Conservation (phyloP, 2,113 vertebrate species). For the Strix uralensis region DNA sequence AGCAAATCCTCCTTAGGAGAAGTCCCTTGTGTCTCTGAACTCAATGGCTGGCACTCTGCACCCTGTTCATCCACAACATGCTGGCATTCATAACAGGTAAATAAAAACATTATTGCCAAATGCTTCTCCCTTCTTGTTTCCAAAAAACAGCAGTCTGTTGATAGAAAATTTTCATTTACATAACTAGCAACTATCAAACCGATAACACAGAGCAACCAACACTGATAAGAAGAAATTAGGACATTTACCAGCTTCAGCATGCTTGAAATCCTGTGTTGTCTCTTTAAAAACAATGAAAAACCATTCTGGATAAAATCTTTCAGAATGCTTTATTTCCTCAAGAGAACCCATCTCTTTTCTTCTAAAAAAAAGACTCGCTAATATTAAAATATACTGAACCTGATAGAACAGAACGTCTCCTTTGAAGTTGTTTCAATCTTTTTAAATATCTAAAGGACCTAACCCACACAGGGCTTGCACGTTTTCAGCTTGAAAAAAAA, state of each 20-base stretch:
- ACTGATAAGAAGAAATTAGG: constrained; percentile 2
- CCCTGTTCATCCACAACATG: background rate
- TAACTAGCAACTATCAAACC: constrained; percentile 18
- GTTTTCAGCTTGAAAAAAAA: constrained; percentile 38
- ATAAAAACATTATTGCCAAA: constrained; percentile 14
- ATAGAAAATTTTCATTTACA: background rate
- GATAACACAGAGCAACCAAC: background rate
- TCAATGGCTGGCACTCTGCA: background rate
- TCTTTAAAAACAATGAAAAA: constrained; percentile 67
- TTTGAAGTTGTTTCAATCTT: constrained; percentile 67
- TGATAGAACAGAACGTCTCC: constrained; percentile 64
- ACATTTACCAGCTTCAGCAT: background rate
- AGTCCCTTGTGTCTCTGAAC: background rate
- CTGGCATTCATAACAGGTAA: background rate
- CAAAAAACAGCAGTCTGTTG: background rate
- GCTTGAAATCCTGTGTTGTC: constrained; percentile 21
- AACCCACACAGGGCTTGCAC: constrained; percentile 58
- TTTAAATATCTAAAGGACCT: constrained; percentile 66
- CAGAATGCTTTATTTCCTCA: constrained; percentile 43
- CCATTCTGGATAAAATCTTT: constrained; percentile 36
- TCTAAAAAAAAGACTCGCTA: background rate
- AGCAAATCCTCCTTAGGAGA: background rate
- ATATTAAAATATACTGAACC: constrained; percentile 65
- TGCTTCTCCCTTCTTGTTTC: background rate
- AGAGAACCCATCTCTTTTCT: constrained; percentile 43